Evolutionary conservation across 35 echinoderm and acorn worm genomes (phyloP).

Genomic region (Patiria miniata): DNA sequence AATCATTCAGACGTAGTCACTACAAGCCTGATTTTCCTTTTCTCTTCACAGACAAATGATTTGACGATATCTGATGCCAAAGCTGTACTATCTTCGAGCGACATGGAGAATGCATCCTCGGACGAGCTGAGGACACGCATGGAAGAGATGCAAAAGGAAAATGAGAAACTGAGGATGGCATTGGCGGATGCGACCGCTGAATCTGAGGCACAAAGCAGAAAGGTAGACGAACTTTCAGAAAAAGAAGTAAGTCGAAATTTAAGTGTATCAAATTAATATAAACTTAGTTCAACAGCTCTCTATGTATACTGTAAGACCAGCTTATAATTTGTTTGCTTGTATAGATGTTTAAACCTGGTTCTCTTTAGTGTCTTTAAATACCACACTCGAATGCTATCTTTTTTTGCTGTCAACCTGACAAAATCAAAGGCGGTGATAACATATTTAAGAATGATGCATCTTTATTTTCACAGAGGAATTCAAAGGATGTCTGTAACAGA

Average conservation of each 20-base stretch:
- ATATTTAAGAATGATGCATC: background rate
- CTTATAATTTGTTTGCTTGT: too few relatives aligned
- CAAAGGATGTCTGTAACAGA: constrained; percentile 59
- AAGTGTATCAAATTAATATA: too few relatives aligned
- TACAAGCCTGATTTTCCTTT: too few relatives aligned
- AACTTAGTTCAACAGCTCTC: too few relatives aligned
- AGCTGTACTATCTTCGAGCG: constrained; percentile 32
- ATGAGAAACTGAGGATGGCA: constrained; percentile 49
- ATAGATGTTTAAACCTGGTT: too few relatives aligned
- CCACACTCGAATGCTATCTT: too few relatives aligned
- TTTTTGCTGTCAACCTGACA: too few relatives aligned
- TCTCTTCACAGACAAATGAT: constrained; percentile 75
- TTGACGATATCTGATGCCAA: constrained; percentile 87
- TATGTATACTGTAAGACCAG: too few relatives aligned
- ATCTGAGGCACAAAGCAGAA: constrained; percentile 34
- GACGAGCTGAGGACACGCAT: constrained; percentile 49
- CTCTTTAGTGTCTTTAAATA: too few relatives aligned
- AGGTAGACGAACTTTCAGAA: constrained; percentile 63
- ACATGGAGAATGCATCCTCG: constrained; percentile 12
- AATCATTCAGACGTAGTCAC: too few relatives aligned
- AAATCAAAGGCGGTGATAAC: too few relatives aligned
- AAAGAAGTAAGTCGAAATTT: background rate
- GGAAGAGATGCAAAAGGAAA: constrained; percentile 57
- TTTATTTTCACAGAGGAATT: background rate
- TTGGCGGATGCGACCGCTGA: constrained; percentile 48